Evolutionary conservation across 2,888 invertebrate genomes (phyloP), one percentile per base, ranked within the genome.

Genomic region (Parnassius glacialis): DNA sequence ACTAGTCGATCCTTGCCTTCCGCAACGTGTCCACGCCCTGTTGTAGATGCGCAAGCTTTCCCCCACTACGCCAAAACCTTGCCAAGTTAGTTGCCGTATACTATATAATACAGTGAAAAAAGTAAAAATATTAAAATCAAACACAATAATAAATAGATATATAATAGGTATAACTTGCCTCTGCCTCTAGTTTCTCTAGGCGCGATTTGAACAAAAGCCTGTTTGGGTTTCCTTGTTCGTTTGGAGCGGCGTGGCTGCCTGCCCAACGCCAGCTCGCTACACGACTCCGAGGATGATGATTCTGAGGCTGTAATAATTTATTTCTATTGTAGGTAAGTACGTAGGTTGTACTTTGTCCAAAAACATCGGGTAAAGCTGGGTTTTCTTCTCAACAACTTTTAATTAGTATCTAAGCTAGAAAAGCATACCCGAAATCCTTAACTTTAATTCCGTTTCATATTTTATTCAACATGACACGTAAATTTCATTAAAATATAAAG

Each of bases 181-280:
- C 87, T 73, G 20, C 83, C 83, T 5, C 89, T 72, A 0, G 86
- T 84, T 71, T 89, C 83, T 5, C 85, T 70, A 60, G 84, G 86
- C 47, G 84, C 81, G 42, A 90, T 80, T 73, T 90, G 84, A 48
- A 92, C 88, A 72, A 89, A 92, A 57, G 92, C 88, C 1, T 81
- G 90, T 25, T 85, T 84, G 12, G 84, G 80, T 66, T 87, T 83
- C 68, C 90, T 81, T 61, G 91, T 90, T 68, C 91, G 87, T 64
- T 87, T 85, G 12, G 92, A 92, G 52, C 92, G 86, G 2, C 92
- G 87, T 74, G 90, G 88, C 66, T 81, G 81, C 0, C 87, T 74
- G 41, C 77, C 72, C 67, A 84, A 69, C 2, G 86, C 83, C 65
- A 90, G 64, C 68, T 86, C 87, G 64, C 88, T 87, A 65, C 85